A percentile compares a stretch with the other conserved stretches of the same genome.
Evolutionary conservation across 2,888 invertebrate genomes (phyloP).

Genomic region (Theristus sp.): DNA sequence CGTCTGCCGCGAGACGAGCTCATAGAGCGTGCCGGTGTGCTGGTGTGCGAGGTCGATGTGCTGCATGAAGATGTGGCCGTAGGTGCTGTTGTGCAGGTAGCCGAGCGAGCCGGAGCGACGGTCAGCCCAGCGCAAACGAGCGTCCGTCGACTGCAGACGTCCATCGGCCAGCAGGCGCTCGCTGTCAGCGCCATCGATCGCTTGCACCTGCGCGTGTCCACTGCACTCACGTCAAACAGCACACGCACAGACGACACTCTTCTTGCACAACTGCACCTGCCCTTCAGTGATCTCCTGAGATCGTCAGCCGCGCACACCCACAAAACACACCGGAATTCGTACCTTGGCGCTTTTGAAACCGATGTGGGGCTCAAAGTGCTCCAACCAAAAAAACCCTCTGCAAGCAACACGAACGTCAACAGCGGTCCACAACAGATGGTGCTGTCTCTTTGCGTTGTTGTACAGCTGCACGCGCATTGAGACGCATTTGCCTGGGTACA

Average conservation of each 20-base stretch:
- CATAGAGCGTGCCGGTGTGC: neutral
- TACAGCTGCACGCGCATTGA: neutral
- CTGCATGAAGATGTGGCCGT: neutral
- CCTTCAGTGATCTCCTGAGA: too few relatives aligned
- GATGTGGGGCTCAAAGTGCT: neutral
- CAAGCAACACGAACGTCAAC: neutral
- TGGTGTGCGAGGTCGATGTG: neutral
- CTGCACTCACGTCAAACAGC: too few relatives aligned
- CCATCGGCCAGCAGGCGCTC: too few relatives aligned
- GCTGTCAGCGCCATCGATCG: too few relatives aligned
- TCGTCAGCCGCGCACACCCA: too few relatives aligned
- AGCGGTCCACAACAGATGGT: neutral
- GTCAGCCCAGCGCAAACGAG: neutral
- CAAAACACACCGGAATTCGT: neutral
- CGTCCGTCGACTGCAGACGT: neutral
- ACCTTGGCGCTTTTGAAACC: neutral
- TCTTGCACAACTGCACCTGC: too few relatives aligned
- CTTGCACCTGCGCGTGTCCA: too few relatives aligned
- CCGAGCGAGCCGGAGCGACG: neutral
- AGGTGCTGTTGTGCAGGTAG: neutral
- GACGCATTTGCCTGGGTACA: neutral
- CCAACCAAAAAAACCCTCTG: neutral
- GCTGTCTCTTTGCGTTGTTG: neutral
- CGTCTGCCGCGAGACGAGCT: neutral
- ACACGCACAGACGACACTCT: too few relatives aligned